Conservation (phyloP, 2,113 vertebrate species). For the Amblyornis subalaris region DNA sequence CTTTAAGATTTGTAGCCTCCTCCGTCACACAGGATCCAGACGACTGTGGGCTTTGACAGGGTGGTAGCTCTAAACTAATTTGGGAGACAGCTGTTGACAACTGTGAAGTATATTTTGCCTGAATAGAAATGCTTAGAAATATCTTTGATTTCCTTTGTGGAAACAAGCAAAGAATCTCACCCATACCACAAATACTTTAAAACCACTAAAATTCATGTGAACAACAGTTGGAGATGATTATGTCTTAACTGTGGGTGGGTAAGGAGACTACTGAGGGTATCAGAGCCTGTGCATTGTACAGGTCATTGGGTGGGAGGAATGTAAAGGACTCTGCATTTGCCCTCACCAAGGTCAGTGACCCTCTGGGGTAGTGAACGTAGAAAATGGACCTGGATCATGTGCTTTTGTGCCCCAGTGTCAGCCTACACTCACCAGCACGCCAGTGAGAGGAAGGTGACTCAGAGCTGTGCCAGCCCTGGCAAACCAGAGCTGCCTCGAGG, state of each 20-base stretch:
- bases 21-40: background rate
- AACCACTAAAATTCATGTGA: conserved; percentile 4
- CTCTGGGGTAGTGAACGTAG: background rate
- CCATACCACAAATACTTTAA: conserved; percentile 23
- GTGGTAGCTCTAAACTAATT: conserved; percentile 5
- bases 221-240: background rate
- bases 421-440: background rate
- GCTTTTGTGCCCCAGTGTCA: fast-evolving
- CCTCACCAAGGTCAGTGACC: fast-evolving
- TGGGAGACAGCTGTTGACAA: conserved; percentile 27
- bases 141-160: conserved; percentile 45
- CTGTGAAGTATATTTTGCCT: background rate
- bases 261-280: background rate
- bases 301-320: background rate
- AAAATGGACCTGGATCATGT: fast-evolving
- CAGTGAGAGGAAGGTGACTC: background rate
- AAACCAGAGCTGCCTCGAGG: background rate
- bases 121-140: background rate
- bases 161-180: conserved; percentile 4
- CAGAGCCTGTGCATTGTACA: background rate
- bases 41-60: background rate
- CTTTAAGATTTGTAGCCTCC: background rate
- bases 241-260: background rate
- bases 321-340: background rate
- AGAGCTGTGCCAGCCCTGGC: background rate